Base-by-base conservation (phyloP, 2,888 invertebrate genomes). In the Xanthorhoe spadicearia region DNA sequence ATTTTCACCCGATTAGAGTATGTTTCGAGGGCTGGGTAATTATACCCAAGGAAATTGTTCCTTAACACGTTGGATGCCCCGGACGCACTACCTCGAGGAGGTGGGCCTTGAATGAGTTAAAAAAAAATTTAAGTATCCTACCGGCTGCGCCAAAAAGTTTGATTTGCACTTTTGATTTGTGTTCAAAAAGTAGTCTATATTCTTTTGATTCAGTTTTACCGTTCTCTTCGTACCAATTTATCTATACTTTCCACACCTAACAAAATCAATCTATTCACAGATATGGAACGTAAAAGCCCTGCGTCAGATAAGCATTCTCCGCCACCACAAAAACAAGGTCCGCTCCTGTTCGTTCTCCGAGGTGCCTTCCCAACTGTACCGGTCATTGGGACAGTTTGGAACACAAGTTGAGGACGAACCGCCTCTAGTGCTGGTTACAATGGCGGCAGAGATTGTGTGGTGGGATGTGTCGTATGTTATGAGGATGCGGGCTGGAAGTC, bases 381-480 rank as follows among this genome's bases (percentile, higher is more conserved):
- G 86, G n/a, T 79, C 77, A 54, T 74, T 78, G 0, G 75, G 77
- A 0, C 74, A 76, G 0, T 69, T 63, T 8, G 63, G 70, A 0
- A 71, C 78, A 2, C 59, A 73, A 0, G 71, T 70, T 6, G 86
- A 85, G 0, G 85, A 85, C 3, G 83, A 85, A 48, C 86, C 91
- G 3, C 93, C 94, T 0, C 69, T 93, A 2, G 93, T 95, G 35
- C 82, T 95, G 43, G 91, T 94, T 6, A 94, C 94, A 18, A 88
- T 94, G 81, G 94, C 94, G 0, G 88, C 94, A 1, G 94, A 94
- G 79, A 90, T 95, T 28, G 93, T 94, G 0, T 95, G 94, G 94
- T 95, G 95, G 95, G 92, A 94, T 74, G 78, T 94, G 32, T 86
- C 88, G 0, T 83, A 86, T 56, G 69, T 90, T 51, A 84, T 89